Base-by-base conservation (phyloP, 2,797 vertebrate species). In the Tangara arthus region DNA sequence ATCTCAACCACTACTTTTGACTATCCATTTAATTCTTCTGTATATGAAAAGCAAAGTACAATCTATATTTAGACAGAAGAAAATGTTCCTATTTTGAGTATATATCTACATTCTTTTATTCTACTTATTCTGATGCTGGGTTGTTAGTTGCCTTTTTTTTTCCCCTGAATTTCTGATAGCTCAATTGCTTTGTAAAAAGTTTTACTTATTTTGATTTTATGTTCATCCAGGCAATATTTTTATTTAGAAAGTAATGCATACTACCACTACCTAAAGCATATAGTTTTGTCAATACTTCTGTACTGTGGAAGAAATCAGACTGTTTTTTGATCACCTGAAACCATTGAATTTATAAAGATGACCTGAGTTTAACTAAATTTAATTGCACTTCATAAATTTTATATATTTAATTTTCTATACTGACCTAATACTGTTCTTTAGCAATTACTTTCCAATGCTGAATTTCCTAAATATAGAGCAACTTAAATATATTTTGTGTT, bases 61-160 rank as follows among this genome's bases (percentile, higher is more conserved):
- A 39, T 86, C 94, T 95, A 86, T 92, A 97, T 94, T 97, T 95
- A 95, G 81, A 77, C 16, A 27, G 19, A 83, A 77, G 68, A 82
- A 96, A 95, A 65, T 24, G 66, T 90, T 96, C 39, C 93, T 97
- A 83, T 96, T 96, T 97, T 95, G 66, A 81, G 72, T 94, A 28
- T 76, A 85, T 95, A 87, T 96, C 78, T 87, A 37, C 94, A 91
- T 82, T 80, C 87, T 85, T 95, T 95, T 63, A 90, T 66, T 63
- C 63, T 88, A 75, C 94, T 94, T 95, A 52, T 61, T 95, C 82
- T 71, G 78, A 71, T 87, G 42, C 72, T 92, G 91, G 28, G 21
- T 32, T 70, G 41, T 39, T 50, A 30, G 75, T 34, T 52, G 19
- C 37, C 85, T 68, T 80, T 42, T 37, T 83, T 56, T 34, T 15